Base-by-base conservation (phyloP, 1,140 invertebrate genomes). In the Zaprionus davidi region DNA sequence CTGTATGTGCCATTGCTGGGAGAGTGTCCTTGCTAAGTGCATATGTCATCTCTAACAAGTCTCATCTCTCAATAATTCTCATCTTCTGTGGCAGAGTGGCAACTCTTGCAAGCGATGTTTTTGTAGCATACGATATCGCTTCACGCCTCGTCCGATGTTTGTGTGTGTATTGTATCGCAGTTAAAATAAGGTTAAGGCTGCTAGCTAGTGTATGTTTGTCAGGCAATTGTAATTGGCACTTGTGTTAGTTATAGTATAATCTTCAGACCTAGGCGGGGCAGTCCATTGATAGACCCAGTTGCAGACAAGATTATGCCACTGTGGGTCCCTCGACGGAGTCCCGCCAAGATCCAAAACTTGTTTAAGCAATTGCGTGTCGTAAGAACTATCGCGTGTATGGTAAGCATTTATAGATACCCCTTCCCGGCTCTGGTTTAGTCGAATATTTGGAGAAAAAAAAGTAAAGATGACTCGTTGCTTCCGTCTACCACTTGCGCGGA, bases 171-270 rank as follows among this genome's bases (percentile, higher is more conserved):
- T 26, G 28, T 2, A 34, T 15, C 31, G 5, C 31, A 34, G 28
- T 49, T 49, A 22, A 36, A 24, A 66, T 59, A 68, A 28, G 63
- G 51, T 68, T 65, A 51, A 63, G 68, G 63, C 36, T 58, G 34
- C 56, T 55, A 70, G 46, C 49, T 63, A 12, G 9, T 56, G 49
- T 34, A 28, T 49, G 46, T 62, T 65, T 63, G 56, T 87, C 80
- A 86, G 83, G 82, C 83, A 85, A 87, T 85, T 77, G 63, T 87
- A 80, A 87, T 87, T 87, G 84, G 83, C 83, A 87, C 83, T 71
- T 87, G 71, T 77, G 72, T 84, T 87, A 82, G 78, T 79, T 75
- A 56, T 71, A 74, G 38, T 70, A 55, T 60, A 69, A 51, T 51
- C 46, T 28, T 28, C 69, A 41, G 49, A 63, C 76, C 55, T 68